Evolutionary conservation across 2,113 vertebrate genomes (phyloP).

Genomic region (Anser brachyrhynchus): DNA sequence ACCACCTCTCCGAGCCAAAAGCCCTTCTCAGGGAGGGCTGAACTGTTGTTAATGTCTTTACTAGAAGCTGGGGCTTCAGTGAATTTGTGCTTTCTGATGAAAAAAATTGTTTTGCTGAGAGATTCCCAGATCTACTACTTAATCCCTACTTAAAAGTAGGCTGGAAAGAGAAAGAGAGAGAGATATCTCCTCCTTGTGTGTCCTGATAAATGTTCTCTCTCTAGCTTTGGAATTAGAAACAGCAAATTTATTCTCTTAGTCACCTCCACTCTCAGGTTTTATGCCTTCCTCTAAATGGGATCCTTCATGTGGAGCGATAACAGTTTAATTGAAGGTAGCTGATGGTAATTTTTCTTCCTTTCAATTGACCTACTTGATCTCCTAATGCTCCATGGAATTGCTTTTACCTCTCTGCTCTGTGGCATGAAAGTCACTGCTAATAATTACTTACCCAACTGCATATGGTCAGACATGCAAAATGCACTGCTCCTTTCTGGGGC

Average conservation of each 20-base stretch:
- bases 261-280: conserved; percentile 44
- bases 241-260: conserved; percentile 23
- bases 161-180: background rate
- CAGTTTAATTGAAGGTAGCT: conserved; percentile 59
- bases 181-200: background rate
- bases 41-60: background rate
- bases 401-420: conserved; percentile 50
- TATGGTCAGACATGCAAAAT: background rate
- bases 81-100: background rate
- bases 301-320: conserved; percentile 54
- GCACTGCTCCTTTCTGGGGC: background rate
- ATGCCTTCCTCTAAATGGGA: conserved; percentile 52
- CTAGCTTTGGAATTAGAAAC: conserved; percentile 40
- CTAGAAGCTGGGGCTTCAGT: background rate
- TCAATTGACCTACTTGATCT: conserved; percentile 54
- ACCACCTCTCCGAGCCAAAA: background rate
- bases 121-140: background rate
- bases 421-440: conserved; percentile 31
- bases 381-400: conserved; percentile 34
- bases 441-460: background rate
- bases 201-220: conserved; percentile 19
- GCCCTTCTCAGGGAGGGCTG: background rate
- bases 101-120: background rate
- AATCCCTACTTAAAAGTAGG: background rate
- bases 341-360: conserved; percentile 39